phyloP scores from a whole-genome alignment of 1,140 invertebrate genomes.

The Aphelinus atriplicis region DNA sequence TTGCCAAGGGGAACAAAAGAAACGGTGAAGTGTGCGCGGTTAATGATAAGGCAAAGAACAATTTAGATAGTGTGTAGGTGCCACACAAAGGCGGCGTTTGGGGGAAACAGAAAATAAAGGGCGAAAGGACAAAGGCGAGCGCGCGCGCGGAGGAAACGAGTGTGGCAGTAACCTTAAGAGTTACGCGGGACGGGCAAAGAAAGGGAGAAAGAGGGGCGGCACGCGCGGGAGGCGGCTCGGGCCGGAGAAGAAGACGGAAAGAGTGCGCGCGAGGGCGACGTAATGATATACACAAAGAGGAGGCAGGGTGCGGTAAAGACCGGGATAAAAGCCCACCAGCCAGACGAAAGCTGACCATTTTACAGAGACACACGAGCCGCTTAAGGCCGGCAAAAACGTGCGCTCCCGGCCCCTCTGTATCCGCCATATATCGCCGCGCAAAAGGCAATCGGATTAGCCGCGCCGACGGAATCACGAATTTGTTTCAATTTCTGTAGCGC shows the following conservation, averaged over 20 bases:
- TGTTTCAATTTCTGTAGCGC: conserved; percentile 46
- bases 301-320: not conserved
- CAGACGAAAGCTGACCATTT: conserved; percentile 36
- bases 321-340: too few relatives aligned
- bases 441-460: conserved; percentile 45
- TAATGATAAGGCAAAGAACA: conserved; percentile 12
- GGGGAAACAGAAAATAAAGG: conserved; percentile 16
- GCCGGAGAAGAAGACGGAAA: too few relatives aligned
- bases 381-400: conserved; percentile 45
- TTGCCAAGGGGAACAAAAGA: not conserved
- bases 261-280: not conserved
- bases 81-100: conserved; percentile 11
- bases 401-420: conserved; percentile 11
- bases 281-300: conserved; percentile 10
- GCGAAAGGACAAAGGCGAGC: conserved; percentile 13
- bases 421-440: conserved; percentile 12
- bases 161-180: not conserved
- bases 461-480: conserved; percentile 46
- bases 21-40: not conserved
- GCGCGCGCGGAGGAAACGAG: not conserved
- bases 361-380: conserved; percentile 41
- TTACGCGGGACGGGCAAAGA: too few relatives aligned
- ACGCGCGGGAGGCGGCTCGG: too few relatives aligned
- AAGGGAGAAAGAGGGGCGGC: too few relatives aligned
- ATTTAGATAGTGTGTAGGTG: conserved; percentile 24